Conservation (phyloP, 1,140 invertebrate genomes). For the Epicauta chinensis region DNA sequence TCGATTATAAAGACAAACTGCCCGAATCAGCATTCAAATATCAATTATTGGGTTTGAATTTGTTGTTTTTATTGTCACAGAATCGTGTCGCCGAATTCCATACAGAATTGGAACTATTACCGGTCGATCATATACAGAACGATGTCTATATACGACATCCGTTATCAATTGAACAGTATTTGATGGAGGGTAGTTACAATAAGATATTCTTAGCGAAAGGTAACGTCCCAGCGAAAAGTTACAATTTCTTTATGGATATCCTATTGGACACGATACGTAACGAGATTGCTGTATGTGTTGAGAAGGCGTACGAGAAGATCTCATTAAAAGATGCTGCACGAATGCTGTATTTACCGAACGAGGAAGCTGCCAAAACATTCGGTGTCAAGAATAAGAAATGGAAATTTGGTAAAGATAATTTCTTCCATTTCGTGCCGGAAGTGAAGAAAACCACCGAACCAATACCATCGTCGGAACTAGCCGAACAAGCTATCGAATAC, state of each 20-base stretch:
- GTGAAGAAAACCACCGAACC: constrained; percentile 72
- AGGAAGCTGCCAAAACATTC: constrained; percentile 72
- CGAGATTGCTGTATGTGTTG: constrained; percentile 94
- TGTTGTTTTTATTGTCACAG: constrained; percentile 92
- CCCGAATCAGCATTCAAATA: constrained; percentile 93
- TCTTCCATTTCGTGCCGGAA: constrained; percentile 69
- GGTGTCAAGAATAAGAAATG: constrained; percentile 68
- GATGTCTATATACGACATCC: constrained; percentile 95
- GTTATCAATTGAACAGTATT: constrained; percentile 92
- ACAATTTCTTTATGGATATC: constrained; percentile 97
- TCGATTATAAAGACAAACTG: constrained; percentile 85
- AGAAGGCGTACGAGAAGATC: constrained; percentile 92
- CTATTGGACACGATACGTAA: constrained; percentile 90
- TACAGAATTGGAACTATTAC: constrained; percentile 93
- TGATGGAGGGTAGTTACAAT: constrained; percentile 99
- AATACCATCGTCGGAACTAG: constrained; percentile 84
- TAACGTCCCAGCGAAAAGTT: constrained; percentile 93
- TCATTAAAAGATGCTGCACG: constrained; percentile 79
- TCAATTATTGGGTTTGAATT: constrained; percentile 90
- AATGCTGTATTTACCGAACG: constrained; percentile 80
- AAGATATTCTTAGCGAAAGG: constrained; percentile 84
- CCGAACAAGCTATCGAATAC: constrained; percentile 92
- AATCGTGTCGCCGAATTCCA: constrained; percentile 98
- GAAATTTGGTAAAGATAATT: constrained; percentile 70
- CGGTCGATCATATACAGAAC: constrained; percentile 83